Evolutionary conservation across 2,888 invertebrate genomes (phyloP), one percentile per base, ranked within the genome.

Genomic region (Heteromurus nitidus): DNA sequence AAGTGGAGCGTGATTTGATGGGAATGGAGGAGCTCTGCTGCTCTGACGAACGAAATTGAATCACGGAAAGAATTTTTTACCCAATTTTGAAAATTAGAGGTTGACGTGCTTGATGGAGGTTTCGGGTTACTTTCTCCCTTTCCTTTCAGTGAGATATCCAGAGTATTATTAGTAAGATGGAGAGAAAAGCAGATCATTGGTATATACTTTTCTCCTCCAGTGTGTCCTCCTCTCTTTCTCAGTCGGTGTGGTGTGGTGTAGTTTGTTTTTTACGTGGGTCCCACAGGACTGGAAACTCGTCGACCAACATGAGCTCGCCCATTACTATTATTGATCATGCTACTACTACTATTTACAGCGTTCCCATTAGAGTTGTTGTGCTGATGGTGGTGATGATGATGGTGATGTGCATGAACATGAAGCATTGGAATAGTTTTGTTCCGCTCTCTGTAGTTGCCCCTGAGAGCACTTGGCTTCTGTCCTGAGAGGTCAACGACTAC

Each of bases 351-450:
- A 55, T 9, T 36, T n/a, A 36, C 68, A 22, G 68, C 50, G 22
- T 30, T 60, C 31, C 73, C 69, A 68, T 74, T 65, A 26, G 55
- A 31, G 60, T 76, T 82, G 60, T 67, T 72, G 42, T 72, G 36
- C 22, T 73, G 67, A 44, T 69, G 60, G 53, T 84, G 79, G 24
- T 67, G 60, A 65, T 76, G 36, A 55, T 80, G 58, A 28, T 77
- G 68, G 55, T 77, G 77, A 65, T 79, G 68, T 36, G 67, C 81
- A 70, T 83, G 75, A 26, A 77, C 76, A 50, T 86, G 85, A 42
- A 83, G 73, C 55, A 81, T 73, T 28, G 86, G 85, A 79, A 86
- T 84, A 13, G 86, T 86, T 82, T 83, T 86, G 75, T 86, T 86
- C 72, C 85, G 18, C 55, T 85, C 84, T 47, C 85, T 72, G 70